These are phyloP conservation scores for Aphelinus atriplicis DNA, from an alignment of 1,140 invertebrate genomes.

Conservation along the genomic window DNA sequence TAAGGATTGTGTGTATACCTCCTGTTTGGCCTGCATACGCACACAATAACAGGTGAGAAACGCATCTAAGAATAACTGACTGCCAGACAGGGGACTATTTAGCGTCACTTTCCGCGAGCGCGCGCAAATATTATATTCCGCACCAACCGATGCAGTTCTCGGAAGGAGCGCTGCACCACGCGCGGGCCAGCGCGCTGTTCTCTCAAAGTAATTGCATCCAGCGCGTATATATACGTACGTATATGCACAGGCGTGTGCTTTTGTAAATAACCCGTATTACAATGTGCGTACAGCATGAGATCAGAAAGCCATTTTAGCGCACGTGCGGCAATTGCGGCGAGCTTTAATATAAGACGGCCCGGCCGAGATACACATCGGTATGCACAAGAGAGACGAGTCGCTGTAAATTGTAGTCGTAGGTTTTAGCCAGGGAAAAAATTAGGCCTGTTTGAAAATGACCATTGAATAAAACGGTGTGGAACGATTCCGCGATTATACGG, in stretches of 20 bases:
- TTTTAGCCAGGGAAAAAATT: no score
- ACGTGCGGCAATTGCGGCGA: neutral
- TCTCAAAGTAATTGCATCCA: conserved; percentile 19
- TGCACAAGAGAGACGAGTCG: neutral
- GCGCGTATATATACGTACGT: neutral
- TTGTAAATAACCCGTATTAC: conserved; percentile 17
- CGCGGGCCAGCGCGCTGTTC: neutral
- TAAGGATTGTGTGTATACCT: no score
- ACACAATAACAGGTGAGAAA: no score
- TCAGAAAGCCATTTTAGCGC: conserved; percentile 10
- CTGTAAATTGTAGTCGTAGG: no score
- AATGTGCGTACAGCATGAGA: conserved; percentile 5
- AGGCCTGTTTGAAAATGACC: no score
- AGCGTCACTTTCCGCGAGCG: neutral
- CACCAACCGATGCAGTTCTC: neutral
- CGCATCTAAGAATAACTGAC: no score
- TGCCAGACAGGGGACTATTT: neutral
- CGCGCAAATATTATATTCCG: neutral
- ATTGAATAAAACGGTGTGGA: no score
- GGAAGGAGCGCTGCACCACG: neutral
- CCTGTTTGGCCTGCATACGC: no score
- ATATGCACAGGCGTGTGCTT: neutral
- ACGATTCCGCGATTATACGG: no score
- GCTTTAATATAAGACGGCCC: neutral
- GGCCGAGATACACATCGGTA: neutral